phyloP scores from a whole-genome alignment of 2,113 vertebrate species.

The Zingel zingel region DNA sequence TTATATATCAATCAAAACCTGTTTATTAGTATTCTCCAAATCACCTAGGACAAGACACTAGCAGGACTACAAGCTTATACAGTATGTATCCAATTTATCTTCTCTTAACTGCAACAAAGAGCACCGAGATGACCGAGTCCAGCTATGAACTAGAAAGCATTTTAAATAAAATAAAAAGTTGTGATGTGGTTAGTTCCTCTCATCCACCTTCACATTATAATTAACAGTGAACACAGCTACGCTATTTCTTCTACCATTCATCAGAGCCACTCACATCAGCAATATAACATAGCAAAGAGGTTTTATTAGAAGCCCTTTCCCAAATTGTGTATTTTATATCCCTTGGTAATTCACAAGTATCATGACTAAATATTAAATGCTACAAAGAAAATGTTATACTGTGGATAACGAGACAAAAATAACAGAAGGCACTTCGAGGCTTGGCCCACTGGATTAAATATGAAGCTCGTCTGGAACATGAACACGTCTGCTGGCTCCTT shows the following conservation, averaged over 20 bases:
- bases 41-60: not conserved
- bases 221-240: not conserved
- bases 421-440: slow-evolving; percentile 37
- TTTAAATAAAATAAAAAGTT: not conserved
- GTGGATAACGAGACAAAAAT: slow-evolving; percentile 36
- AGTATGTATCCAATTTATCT: not conserved
- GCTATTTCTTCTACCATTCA: not conserved
- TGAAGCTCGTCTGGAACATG: slow-evolving; percentile 48
- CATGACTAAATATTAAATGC: slow-evolving; percentile 27
- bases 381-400: not conserved
- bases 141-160: not conserved
- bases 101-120: not conserved
- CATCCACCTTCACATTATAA: not conserved
- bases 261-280: not conserved
- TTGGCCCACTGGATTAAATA: slow-evolving; percentile 49
- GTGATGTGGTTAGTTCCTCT: not conserved
- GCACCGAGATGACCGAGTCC: not conserved
- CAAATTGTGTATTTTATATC: not conserved
- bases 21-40: not conserved
- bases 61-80: not conserved
- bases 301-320: not conserved
- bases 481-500: slow-evolving; percentile 40
- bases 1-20: not conserved
- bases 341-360: not conserved
- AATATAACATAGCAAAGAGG: not conserved